These are phyloP conservation scores for Lordiphosa stackelbergi DNA, from an alignment of 1,140 invertebrate genomes.

Conservation along the genomic window DNA sequence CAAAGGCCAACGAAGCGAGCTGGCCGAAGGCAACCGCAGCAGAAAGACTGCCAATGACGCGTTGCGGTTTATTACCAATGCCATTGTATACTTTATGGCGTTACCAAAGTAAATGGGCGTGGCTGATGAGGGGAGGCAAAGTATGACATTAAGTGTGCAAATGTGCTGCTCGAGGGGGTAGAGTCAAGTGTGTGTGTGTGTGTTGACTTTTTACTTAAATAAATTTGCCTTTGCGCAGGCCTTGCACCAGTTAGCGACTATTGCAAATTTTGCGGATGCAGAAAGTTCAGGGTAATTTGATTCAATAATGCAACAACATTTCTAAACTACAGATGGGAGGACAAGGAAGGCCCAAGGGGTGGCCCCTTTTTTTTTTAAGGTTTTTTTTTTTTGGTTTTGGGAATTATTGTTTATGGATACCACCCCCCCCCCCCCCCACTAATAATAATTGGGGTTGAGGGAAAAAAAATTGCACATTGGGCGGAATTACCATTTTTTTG, in stretches of 20 bases:
- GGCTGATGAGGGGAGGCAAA: slow-evolving; percentile 18
- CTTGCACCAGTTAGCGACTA: slow-evolving; percentile 4
- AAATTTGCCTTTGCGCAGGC: slow-evolving; percentile 44
- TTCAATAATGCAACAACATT: slow-evolving; percentile 12
- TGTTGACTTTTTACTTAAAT: slow-evolving; percentile 55
- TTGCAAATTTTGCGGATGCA: slow-evolving; percentile 9
- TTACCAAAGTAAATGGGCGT: slow-evolving; percentile 56
- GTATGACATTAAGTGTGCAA: slow-evolving; percentile 56
- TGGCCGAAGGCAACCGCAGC: slow-evolving; percentile 21
- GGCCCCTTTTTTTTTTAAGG: too few relatives aligned
- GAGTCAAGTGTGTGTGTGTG: slow-evolving; percentile 11
- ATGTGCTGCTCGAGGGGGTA: slow-evolving; percentile 26
- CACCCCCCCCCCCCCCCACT: too few relatives aligned
- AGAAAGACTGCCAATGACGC: slow-evolving; percentile 44
- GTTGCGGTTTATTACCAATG: slow-evolving; percentile 64
- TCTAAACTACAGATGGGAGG: too few relatives aligned
- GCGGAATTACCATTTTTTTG: too few relatives aligned
- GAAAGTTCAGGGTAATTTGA: slow-evolving; percentile 6
- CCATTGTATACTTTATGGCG: slow-evolving; percentile 61
- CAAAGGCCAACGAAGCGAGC: slow-evolving; percentile 31
- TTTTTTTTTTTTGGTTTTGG: too few relatives aligned
- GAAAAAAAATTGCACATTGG: too few relatives aligned
- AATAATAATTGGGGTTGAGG: too few relatives aligned
- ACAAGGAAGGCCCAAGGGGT: too few relatives aligned
- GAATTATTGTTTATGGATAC: too few relatives aligned